These are phyloP conservation scores for Heliocidaris erythrogramma DNA, from an alignment of 35 echinoderm and acorn worm species.

Conservation along the genomic window DNA sequence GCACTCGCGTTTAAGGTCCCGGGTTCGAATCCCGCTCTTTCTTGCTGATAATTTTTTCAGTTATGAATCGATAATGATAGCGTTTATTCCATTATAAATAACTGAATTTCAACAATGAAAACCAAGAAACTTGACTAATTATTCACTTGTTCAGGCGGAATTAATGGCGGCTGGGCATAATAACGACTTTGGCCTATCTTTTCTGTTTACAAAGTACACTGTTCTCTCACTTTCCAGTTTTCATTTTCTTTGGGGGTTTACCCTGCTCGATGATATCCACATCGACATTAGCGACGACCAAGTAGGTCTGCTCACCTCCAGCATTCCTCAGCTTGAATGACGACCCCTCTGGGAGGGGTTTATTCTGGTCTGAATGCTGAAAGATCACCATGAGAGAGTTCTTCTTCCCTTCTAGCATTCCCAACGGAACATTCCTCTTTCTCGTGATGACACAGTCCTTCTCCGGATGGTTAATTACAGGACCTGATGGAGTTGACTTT, in stretches of 20 bases:
- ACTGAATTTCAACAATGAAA: no score
- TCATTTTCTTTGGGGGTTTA: neutral
- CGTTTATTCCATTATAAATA: no score
- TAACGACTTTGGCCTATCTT: no score
- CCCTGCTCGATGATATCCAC: neutral
- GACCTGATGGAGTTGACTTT: neutral
- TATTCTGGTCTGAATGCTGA: neutral
- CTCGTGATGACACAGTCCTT: neutral
- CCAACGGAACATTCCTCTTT: conserved; percentile 5
- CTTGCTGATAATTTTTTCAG: no score
- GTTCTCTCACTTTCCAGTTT: neutral
- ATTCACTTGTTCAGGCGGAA: no score
- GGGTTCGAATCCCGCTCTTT: no score
- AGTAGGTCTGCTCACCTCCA: neutral
- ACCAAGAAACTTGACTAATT: no score
- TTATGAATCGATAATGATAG: no score
- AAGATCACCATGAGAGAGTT: conserved; percentile 14
- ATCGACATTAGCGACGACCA: conserved; percentile 4
- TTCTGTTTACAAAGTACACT: no score
- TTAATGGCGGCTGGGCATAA: no score
- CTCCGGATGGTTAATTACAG: neutral
- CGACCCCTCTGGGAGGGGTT: conserved; percentile 4
- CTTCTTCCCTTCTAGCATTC: neutral
- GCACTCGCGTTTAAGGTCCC: no score
- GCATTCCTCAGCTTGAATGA: neutral